A percentile compares a stretch with the other conserved stretches of the same genome.
phyloP scores from a whole-genome alignment of 2,888 invertebrate species.

The Lycia hirtaria region DNA sequence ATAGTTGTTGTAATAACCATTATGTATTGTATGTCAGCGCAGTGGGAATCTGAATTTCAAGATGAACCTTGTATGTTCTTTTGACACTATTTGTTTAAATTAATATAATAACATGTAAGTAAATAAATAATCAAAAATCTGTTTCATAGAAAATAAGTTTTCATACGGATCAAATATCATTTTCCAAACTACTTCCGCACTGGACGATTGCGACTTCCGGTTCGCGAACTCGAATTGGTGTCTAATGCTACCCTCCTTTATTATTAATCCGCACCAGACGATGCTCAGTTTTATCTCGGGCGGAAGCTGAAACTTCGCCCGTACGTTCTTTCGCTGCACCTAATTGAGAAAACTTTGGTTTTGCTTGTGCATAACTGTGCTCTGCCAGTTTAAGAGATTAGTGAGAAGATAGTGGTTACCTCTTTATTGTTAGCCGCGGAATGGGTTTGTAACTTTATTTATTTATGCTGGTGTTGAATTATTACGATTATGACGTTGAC shows the following conservation, averaged over 20 bases:
- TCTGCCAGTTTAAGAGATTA: constrained; percentile 60
- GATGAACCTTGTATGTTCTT: too few species aligned
- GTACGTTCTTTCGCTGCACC: constrained; percentile 69
- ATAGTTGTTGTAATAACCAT: too few species aligned
- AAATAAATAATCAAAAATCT: too few species aligned
- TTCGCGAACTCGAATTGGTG: constrained; percentile 35
- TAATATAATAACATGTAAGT: too few species aligned
- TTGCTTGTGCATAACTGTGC: constrained; percentile 52
- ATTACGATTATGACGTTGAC: too few species aligned
- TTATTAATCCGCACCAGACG: constrained; percentile 75
- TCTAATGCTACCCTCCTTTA: constrained; percentile 59
- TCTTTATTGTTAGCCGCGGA: constrained; percentile 42
- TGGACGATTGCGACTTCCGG: constrained; percentile 20
- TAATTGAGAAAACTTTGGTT: constrained; percentile 74
- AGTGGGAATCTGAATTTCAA: too few species aligned
- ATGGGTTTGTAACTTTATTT: constrained; percentile 31
- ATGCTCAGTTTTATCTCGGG: constrained; percentile 69
- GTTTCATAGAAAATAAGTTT: constrained; percentile 3
- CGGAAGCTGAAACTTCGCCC: constrained; percentile 71
- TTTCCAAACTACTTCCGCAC: constrained; percentile 18
- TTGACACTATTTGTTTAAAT: too few species aligned
- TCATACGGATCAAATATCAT: neutral
- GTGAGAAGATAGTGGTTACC: constrained; percentile 43
- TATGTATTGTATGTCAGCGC: too few species aligned
- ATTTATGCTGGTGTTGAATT: too few species aligned